A percentile compares a stretch with the other conserved stretches of the same genome.
phyloP scores from a whole-genome alignment of 1,140 invertebrate species.

The Tetragnatha versicolor region DNA sequence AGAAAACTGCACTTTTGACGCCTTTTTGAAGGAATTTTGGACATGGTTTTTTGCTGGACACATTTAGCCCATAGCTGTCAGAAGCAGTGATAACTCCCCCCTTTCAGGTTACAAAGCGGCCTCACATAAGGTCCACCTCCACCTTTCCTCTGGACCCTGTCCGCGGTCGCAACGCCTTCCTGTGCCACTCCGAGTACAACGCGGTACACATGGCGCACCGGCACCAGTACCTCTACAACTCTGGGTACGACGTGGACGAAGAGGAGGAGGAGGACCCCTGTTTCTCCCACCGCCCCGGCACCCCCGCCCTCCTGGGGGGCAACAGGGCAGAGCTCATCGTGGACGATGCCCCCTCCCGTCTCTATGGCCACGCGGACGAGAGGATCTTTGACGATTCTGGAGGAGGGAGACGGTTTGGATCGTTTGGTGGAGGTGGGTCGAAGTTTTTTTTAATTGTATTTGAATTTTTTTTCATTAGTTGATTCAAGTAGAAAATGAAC shows the following conservation, averaged over 20 bases:
- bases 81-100: not conserved
- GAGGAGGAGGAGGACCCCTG: not conserved
- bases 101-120: constrained; percentile 21
- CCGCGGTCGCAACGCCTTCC: constrained; percentile 3
- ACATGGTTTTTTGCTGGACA: no score
- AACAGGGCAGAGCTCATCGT: not conserved
- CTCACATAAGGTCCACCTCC: constrained; percentile 5
- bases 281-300: constrained; percentile 1
- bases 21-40: no score
- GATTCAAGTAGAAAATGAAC: no score
- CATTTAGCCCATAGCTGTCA: no score
- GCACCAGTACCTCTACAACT: constrained; percentile 19
- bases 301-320: constrained; percentile 4
- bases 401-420: not conserved
- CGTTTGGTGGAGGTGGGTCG: no score
- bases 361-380: not conserved
- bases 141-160: constrained; percentile 1
- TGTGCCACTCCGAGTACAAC: not conserved
- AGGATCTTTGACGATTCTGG: not conserved
- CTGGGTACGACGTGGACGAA: not conserved
- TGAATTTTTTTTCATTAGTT: no score
- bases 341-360: not conserved
- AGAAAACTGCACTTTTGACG: no score
- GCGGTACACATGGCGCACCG: not conserved
- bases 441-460: no score